Percentiles rank a stretch among this genome's conserved stretches.
Evolutionary conservation across 2,888 invertebrate genomes (phyloP).

Genomic region (Poecilus cupreus): DNA sequence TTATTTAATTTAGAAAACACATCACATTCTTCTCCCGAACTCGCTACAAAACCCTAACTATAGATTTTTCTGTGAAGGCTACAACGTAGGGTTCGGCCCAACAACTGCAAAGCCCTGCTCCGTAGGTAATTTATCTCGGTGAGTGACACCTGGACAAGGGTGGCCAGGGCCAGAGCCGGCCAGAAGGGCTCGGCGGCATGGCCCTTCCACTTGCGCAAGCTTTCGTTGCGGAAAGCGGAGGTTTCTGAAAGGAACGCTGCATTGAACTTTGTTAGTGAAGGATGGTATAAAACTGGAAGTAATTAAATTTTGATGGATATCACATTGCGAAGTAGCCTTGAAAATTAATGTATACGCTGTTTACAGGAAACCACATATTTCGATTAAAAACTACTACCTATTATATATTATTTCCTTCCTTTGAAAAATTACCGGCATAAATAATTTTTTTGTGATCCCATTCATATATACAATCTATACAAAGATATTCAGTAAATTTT

Average conservation of each 20-base stretch:
- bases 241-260: neutral
- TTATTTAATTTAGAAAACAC: conserved; percentile 32
- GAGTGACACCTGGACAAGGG: conserved; percentile 57
- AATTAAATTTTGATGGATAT: conserved; percentile 12
- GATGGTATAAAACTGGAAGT: neutral
- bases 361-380: neutral
- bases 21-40: conserved; percentile 17
- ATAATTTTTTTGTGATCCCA: too few species aligned
- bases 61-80: conserved; percentile 3
- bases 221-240: neutral
- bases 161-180: conserved; percentile 2
- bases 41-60: conserved; percentile 3
- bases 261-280: conserved; percentile 1
- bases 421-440: too few species aligned
- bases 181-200: conserved; percentile 9
- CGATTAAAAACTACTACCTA: too few species aligned
- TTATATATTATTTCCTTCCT: too few species aligned
- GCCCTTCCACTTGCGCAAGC: neutral
- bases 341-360: neutral
- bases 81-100: neutral
- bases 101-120: conserved; percentile 2
- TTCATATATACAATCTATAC: too few species aligned
- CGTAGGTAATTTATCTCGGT: conserved; percentile 52
- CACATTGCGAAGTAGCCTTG: neutral
- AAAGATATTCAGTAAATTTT: too few species aligned